phyloP scores from a whole-genome alignment of 2,888 invertebrate genomes.

The Trichacis sp. region DNA sequence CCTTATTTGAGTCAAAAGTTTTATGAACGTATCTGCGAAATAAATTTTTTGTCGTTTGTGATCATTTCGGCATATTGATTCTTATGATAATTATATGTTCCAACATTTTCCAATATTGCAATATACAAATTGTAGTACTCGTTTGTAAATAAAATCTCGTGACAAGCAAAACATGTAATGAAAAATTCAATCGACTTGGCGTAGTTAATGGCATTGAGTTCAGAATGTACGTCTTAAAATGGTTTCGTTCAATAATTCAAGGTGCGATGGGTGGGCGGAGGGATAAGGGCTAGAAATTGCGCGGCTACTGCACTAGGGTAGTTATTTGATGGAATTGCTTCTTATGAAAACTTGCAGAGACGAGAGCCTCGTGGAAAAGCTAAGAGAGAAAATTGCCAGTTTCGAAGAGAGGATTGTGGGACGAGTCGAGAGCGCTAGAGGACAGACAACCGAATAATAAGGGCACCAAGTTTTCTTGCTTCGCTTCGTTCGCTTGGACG shows the following conservation, averaged over 20 bases:
- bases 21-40: too few species aligned
- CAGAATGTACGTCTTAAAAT: conserved; percentile 34
- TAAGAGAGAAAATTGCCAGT: conserved; percentile 51
- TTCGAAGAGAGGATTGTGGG: conserved; percentile 51
- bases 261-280: conserved; percentile 29
- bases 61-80: too few species aligned
- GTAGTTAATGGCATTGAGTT: conserved; percentile 20
- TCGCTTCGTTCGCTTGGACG: conserved; percentile 51
- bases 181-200: conserved; percentile 10
- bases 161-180: too few species aligned
- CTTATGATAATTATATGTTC: too few species aligned
- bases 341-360: conserved; percentile 59
- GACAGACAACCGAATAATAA: conserved; percentile 48
- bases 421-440: conserved; percentile 39
- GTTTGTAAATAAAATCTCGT: too few species aligned
- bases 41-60: too few species aligned
- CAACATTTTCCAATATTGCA: too few species aligned
- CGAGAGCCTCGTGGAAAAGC: conserved; percentile 42
- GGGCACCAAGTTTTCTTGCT: conserved; percentile 48
- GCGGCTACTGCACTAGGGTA: conserved; percentile 37
- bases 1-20: too few species aligned
- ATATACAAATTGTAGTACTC: too few species aligned
- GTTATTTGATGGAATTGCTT: conserved; percentile 57
- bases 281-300: conserved; percentile 47
- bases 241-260: conserved; percentile 39